Conservation (phyloP, 2,113 vertebrate species). For the Scolopax mira region DNA sequence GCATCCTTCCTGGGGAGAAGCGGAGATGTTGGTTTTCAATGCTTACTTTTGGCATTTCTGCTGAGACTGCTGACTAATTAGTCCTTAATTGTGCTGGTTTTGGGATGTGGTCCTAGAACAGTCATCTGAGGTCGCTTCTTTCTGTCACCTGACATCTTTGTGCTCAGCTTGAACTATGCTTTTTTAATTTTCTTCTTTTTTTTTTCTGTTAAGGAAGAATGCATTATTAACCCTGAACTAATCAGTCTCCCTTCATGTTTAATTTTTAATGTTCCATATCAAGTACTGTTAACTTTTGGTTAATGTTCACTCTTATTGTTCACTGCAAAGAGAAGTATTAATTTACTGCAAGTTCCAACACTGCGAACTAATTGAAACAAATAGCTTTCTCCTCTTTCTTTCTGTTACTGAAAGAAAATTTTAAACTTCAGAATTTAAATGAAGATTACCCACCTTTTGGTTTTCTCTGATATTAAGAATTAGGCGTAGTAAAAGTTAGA, state of each 20-base stretch:
- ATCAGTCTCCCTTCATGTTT: not conserved
- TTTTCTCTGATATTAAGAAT: not conserved
- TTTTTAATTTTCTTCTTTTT: not conserved
- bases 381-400: not conserved
- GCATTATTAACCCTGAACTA: not conserved
- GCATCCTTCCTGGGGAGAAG: not conserved
- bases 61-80: constrained; percentile 40
- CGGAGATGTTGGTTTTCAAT: not conserved
- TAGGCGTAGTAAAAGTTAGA: not conserved
- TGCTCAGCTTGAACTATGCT: not conserved
- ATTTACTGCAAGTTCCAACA: not conserved
- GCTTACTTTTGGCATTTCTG: constrained; percentile 16
- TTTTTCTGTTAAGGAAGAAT: not conserved
- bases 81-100: constrained; percentile 43
- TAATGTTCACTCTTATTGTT: not conserved
- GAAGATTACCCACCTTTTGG: not conserved
- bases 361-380: not conserved
- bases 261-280: not conserved
- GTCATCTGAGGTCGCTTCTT: constrained; percentile 19
- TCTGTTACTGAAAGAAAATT: not conserved
- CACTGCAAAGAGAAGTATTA: not conserved
- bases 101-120: constrained; percentile 48
- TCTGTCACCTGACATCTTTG: not conserved
- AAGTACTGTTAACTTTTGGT: not conserved
- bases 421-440: not conserved